Evolutionary conservation across 2,888 invertebrate species (phyloP).

Genomic region (Nemoura dubitans): DNA sequence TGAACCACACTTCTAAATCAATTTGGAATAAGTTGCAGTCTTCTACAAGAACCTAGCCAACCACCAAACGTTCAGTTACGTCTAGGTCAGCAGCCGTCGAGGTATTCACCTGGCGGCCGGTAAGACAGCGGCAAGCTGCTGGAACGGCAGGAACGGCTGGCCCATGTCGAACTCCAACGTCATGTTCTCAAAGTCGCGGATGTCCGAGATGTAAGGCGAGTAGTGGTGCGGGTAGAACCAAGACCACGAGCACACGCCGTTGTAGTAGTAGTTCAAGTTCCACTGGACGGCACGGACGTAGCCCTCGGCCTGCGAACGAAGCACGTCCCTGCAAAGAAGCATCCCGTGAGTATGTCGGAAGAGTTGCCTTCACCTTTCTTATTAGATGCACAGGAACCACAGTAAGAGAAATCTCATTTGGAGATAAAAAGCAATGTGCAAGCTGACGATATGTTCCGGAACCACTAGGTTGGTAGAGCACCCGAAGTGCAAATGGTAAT

Average conservation of each 20-base stretch:
- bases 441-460: no score
- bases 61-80: not conserved
- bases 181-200: slow-evolving; percentile 80
- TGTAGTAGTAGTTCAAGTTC: slow-evolving; percentile 96
- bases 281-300: slow-evolving; percentile 96
- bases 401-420: no score
- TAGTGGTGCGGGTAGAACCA: slow-evolving; percentile 99
- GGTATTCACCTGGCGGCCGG: slow-evolving; percentile 74
- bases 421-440: no score
- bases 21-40: no score
- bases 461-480: no score
- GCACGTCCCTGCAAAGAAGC: slow-evolving; percentile 70
- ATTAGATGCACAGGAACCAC: no score
- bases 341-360: not conserved
- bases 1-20: no score
- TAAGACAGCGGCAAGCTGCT: slow-evolving; percentile 88
- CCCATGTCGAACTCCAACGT: slow-evolving; percentile 85
- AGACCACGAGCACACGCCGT: slow-evolving; percentile 96
- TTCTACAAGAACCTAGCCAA: no score
- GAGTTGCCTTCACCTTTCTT: no score
- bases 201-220: slow-evolving; percentile 94
- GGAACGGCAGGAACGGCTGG: slow-evolving; percentile 90
- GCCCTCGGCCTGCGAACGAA: slow-evolving; percentile 83
- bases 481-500: no score
- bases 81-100: not conserved